Conservation (phyloP, 2,888 invertebrate species). For the Isoperla grammatica region DNA sequence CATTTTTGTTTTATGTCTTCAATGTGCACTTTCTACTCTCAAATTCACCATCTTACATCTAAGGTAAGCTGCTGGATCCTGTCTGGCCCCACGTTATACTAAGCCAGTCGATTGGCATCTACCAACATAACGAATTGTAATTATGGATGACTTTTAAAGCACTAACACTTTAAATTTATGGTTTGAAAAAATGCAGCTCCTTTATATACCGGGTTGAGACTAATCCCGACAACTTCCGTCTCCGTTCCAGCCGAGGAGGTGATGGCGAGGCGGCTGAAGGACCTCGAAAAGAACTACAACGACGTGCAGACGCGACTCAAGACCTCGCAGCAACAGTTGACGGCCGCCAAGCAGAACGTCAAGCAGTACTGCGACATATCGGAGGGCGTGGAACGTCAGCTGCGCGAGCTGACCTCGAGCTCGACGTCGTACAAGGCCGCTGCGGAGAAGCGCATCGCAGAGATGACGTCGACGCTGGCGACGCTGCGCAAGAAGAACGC, state of each 20-base stretch:
- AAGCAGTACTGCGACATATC: conserved; percentile 83
- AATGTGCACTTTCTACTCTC: too few species aligned
- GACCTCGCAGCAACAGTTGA: conserved; percentile 65
- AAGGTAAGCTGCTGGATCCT: too few species aligned
- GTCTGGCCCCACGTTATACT: too few species aligned
- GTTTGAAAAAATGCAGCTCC: too few species aligned
- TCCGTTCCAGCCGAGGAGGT: conserved; percentile 13
- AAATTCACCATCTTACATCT: too few species aligned
- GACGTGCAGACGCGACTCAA: conserved; percentile 60
- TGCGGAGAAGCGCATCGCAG: conserved; percentile 5
- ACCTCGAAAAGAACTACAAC: conserved; percentile 60
- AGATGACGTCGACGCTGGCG: neutral
- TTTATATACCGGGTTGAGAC: too few species aligned
- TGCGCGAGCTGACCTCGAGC: conserved; percentile 57
- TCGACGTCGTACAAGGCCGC: conserved; percentile 51
- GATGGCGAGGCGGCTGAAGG: conserved; percentile 55
- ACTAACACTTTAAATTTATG: too few species aligned
- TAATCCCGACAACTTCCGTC: too few species aligned
- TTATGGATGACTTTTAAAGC: too few species aligned
- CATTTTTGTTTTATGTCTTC: too few species aligned
- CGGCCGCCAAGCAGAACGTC: conserved; percentile 65
- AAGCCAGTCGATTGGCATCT: too few species aligned
- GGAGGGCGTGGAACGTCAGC: conserved; percentile 72
- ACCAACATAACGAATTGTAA: too few species aligned
- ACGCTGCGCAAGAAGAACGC: neutral